Conservation (phyloP, 2,113 vertebrate genomes). For the Lynx canadensis region DNA sequence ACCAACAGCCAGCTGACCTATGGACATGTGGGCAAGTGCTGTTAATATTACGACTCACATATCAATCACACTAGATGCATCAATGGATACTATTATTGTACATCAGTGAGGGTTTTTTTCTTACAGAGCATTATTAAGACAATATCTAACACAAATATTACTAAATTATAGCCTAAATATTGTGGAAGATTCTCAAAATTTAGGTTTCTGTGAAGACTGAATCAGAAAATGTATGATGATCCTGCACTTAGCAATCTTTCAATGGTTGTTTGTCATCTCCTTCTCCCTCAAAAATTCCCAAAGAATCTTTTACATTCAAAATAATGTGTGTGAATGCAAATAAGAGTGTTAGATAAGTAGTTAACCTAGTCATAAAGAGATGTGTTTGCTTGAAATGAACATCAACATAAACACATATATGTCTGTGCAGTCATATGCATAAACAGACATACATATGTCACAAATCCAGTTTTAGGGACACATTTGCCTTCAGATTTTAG, state of each 20-base stretch:
- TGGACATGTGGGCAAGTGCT: neutral
- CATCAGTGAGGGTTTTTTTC: neutral
- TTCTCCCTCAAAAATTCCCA: neutral
- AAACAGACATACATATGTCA: neutral
- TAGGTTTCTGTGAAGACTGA: neutral
- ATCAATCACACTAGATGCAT: neutral
- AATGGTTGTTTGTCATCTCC: neutral
- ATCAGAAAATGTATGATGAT: neutral
- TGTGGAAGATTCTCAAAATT: neutral
- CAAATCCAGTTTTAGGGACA: neutral
- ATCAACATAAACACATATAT: neutral
- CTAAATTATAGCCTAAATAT: neutral
- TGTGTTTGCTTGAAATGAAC: neutral
- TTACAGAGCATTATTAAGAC: neutral
- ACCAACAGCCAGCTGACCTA: neutral
- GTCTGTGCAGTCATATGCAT: too few relatives aligned
- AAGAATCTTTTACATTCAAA: neutral
- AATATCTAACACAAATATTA: neutral
- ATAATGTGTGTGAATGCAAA: neutral
- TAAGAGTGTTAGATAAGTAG: neutral
- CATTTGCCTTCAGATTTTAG: neutral
- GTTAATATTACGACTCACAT: neutral
- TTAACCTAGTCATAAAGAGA: neutral
- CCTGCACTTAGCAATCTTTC: neutral
- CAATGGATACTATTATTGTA: neutral